These are phyloP conservation scores for Amorpha juglandis DNA, from an alignment of 2,888 invertebrate species.

Conservation along the genomic window DNA sequence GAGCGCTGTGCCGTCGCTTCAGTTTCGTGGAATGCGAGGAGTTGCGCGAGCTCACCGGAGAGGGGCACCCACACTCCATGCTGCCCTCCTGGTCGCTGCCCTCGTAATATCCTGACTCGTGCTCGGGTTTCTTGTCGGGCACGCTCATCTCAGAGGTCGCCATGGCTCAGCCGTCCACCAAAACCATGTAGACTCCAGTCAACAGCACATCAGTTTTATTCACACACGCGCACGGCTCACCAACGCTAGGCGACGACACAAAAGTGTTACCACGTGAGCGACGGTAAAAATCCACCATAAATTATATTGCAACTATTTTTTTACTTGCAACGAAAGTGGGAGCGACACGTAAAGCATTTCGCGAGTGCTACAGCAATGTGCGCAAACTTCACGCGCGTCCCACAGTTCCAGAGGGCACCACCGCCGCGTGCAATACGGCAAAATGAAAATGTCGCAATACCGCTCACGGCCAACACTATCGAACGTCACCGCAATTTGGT, in stretches of 20 bases:
- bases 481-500: conserved; percentile 52
- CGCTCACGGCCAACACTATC: conserved; percentile 49
- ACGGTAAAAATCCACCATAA: conserved; percentile 41
- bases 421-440: conserved; percentile 49
- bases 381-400: conserved; percentile 60
- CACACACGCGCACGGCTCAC: conserved; percentile 33
- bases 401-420: conserved; percentile 67
- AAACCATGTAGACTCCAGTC: conserved; percentile 68
- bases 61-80: conserved; percentile 81
- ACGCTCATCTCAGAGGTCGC: conserved; percentile 84
- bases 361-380: conserved; percentile 61
- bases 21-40: conserved; percentile 74
- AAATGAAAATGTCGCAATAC: conserved; percentile 44
- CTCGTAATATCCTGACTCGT: conserved; percentile 94
- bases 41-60: conserved; percentile 74
- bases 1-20: conserved; percentile 70
- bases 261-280: conserved; percentile 33
- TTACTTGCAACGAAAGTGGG: conserved; percentile 74
- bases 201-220: conserved; percentile 44
- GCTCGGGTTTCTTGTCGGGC: conserved; percentile 87
- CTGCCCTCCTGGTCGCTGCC: conserved; percentile 87
- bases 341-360: conserved; percentile 77
- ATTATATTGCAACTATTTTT: conserved; percentile 54
- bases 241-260: conserved; percentile 26
- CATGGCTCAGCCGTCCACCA: conserved; percentile 76